Conservation (phyloP, 2,888 invertebrate species). For the Diplazon laetatorius region DNA sequence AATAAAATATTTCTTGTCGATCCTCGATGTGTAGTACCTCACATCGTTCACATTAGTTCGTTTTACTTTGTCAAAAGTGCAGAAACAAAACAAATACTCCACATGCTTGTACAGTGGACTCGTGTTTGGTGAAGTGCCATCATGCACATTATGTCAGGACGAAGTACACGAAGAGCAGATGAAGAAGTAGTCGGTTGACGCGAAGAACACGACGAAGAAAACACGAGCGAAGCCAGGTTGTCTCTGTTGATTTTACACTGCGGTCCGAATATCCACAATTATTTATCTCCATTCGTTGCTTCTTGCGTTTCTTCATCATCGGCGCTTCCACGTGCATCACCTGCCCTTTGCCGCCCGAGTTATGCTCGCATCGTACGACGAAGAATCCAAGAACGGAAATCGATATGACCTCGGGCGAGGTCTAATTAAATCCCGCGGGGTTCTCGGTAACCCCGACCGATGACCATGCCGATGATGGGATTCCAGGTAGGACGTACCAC, state of each 20-base stretch:
- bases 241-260: too few species aligned
- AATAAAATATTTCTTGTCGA: too few species aligned
- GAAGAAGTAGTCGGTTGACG: background rate
- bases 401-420: slow-evolving; percentile 69
- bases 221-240: too few species aligned
- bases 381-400: slow-evolving; percentile 68
- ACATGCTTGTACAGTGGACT: too few species aligned
- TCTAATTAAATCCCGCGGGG: slow-evolving; percentile 71
- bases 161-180: slow-evolving; percentile 27
- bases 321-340: background rate
- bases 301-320: slow-evolving; percentile 44
- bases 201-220: slow-evolving; percentile 9
- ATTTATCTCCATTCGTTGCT: slow-evolving; percentile 26
- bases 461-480: slow-evolving; percentile 66
- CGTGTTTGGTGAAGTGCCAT: background rate
- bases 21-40: slow-evolving; percentile 45
- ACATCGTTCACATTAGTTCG: slow-evolving; percentile 55
- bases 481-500: slow-evolving; percentile 61
- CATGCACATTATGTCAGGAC: slow-evolving; percentile 10
- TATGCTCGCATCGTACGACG: slow-evolving; percentile 28
- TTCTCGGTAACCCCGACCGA: slow-evolving; percentile 66
- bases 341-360: slow-evolving; percentile 2
- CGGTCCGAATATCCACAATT: slow-evolving; percentile 47
- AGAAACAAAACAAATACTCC: too few species aligned
- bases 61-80: slow-evolving; percentile 52